phyloP scores from a whole-genome alignment of 2,113 vertebrate species.

The Sturnira hondurensis region DNA sequence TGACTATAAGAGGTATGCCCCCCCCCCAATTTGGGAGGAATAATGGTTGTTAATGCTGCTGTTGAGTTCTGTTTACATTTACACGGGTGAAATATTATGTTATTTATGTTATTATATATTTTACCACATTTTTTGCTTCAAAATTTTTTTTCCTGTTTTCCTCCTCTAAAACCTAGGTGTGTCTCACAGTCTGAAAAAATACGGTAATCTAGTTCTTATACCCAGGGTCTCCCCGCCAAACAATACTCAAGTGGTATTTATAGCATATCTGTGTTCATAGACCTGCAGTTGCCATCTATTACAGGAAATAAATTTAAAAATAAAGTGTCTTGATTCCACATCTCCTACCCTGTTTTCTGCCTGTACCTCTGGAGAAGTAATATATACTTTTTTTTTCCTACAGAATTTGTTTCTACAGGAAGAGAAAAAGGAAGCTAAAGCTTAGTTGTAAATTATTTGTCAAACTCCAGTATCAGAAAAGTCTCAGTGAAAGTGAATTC shows the following conservation, averaged over 20 bases:
- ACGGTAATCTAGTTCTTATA: neutral
- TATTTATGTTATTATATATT: no score
- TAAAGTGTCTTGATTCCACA: neutral
- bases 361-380: neutral
- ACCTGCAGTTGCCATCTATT: neutral
- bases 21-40: no score
- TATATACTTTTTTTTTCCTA: neutral
- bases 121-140: no score
- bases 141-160: no score
- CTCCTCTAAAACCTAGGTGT: no score
- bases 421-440: neutral
- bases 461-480: neutral
- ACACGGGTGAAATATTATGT: no score
- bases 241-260: neutral
- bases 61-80: no score
- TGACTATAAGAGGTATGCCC: no score
- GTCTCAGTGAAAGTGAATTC: constrained; percentile 62
- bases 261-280: neutral
- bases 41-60: no score
- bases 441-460: neutral
- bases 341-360: neutral
- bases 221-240: neutral
- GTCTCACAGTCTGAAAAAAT: no score
- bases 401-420: neutral
- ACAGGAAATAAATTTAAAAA: neutral